Base-by-base conservation (phyloP, 2,113 vertebrate species). In the Parus major region DNA sequence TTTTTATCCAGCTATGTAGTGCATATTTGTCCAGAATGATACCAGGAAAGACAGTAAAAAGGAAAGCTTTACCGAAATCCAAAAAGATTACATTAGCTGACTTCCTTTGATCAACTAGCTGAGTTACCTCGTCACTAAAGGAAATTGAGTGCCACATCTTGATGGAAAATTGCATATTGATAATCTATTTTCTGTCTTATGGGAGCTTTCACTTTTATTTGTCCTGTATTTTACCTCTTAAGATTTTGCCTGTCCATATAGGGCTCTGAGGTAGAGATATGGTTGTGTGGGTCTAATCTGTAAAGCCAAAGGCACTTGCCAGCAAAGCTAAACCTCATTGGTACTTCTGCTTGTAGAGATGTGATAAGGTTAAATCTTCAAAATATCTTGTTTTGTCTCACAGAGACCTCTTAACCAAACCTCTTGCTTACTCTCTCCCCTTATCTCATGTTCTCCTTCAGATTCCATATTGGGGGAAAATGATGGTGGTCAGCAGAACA, bases 161-260 rank as follows among this genome's bases (percentile, higher is more conserved):
- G 55, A 64, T 73, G 53, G 77, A 88, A 86, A 96, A 96, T 95
- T 95, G 52, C 89, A 55, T 84, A 46, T 66, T 24, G 69, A 31
- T 87, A 84, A 91, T 95, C 64, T 94, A 64, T 93, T 93, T 92
- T 86, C n/a, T 88, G 28, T 28, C 82, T 93, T 95, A 71, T 8
- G 5, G 10, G 52, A 52, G 53, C 12, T 95, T 95, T 88, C 36
- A 33, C 4, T 90, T 91, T 90, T 82, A n/a, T 93, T 87, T 92
- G 24, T 88, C 12, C 64, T 82, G 50, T 76, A 79, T 83, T 92
- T 77, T 86, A 36, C 81, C 27, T 66, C 19, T 69, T 65, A 94
- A 42, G 27, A 44, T 60, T 50, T 86, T 69, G 23, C 15, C 12
- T 63, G 25, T 28, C 21, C 72, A 44, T 70, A n/a, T n/a, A 88